phyloP scores from a whole-genome alignment of 2,888 invertebrate species.

The Heliconius charithonia region DNA sequence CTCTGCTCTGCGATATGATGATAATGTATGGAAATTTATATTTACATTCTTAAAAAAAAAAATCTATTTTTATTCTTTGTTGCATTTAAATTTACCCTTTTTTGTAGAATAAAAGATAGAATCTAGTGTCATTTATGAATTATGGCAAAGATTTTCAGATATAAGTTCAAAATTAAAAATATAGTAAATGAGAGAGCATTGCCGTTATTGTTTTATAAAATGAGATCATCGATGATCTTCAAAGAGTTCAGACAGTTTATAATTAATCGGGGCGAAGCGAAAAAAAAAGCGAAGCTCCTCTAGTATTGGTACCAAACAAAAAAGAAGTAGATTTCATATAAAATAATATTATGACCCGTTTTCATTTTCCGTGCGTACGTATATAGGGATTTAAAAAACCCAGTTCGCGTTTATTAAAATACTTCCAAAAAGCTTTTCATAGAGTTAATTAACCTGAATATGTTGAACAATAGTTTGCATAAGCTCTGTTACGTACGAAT shows the following conservation, averaged over 20 bases:
- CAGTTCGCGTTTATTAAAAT: constrained; percentile 32
- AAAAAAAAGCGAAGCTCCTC: too few species aligned
- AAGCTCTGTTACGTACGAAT: constrained; percentile 26
- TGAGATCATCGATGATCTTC: too few species aligned
- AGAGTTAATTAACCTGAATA: constrained; percentile 35
- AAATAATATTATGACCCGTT: constrained; percentile 1
- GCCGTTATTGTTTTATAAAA: too few species aligned
- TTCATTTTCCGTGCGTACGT: not conserved
- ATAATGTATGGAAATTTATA: not conserved
- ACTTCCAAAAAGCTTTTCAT: constrained; percentile 34
- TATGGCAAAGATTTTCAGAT: too few species aligned
- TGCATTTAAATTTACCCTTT: not conserved
- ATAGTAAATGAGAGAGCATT: too few species aligned
- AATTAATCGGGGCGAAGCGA: too few species aligned
- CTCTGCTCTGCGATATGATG: not conserved
- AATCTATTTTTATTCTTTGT: too few species aligned
- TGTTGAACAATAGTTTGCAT: constrained; percentile 33
- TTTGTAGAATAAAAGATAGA: not conserved
- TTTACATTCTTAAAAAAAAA: too few species aligned
- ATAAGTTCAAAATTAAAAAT: too few species aligned
- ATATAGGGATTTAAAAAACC: not conserved
- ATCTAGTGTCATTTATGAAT: too few species aligned
- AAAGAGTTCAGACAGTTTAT: too few species aligned
- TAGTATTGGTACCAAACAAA: not conserved
- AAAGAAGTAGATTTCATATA: not conserved